phyloP scores from a whole-genome alignment of 2,888 invertebrate species.

The Phytoseiulus persimilis region DNA sequence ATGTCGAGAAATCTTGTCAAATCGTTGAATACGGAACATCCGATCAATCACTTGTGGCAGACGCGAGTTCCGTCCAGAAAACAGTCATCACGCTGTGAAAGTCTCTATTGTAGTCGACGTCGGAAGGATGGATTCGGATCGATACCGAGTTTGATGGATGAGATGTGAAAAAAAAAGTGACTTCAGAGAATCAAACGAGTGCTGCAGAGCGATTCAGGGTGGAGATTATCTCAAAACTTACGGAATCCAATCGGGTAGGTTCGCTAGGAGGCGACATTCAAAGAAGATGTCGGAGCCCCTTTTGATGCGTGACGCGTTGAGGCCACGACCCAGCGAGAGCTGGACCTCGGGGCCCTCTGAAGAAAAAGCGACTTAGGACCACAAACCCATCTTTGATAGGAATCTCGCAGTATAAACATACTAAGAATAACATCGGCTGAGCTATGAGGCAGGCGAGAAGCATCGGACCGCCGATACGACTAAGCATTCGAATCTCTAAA shows the following conservation, averaged over 20 bases:
- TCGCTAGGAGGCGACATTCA: not conserved
- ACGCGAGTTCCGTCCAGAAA: too few relatives aligned
- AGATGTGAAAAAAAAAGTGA: too few relatives aligned
- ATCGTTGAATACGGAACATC: too few relatives aligned
- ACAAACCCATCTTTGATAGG: slow-evolving; percentile 25
- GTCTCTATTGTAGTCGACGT: too few relatives aligned
- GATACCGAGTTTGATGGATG: too few relatives aligned
- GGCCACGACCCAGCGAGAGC: slow-evolving; percentile 31
- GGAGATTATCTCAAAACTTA: not conserved
- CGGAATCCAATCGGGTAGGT: slow-evolving; percentile 30
- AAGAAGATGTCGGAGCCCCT: slow-evolving; percentile 25
- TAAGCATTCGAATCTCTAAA: not conserved
- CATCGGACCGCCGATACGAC: not conserved
- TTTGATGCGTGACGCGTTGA: slow-evolving; percentile 36
- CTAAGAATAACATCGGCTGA: not conserved
- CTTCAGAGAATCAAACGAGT: too few relatives aligned
- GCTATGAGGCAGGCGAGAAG: not conserved
- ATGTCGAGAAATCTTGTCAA: not conserved
- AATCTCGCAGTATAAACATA: not conserved
- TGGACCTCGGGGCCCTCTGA: slow-evolving; percentile 31
- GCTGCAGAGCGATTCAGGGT: not conserved
- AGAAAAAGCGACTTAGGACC: slow-evolving; percentile 32
- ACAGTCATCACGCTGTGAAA: too few relatives aligned
- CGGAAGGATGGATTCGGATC: too few relatives aligned
- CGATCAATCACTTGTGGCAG: too few relatives aligned